Evolutionary conservation across 2,113 vertebrate species (phyloP).

Genomic region (Mustela lutreola): DNA sequence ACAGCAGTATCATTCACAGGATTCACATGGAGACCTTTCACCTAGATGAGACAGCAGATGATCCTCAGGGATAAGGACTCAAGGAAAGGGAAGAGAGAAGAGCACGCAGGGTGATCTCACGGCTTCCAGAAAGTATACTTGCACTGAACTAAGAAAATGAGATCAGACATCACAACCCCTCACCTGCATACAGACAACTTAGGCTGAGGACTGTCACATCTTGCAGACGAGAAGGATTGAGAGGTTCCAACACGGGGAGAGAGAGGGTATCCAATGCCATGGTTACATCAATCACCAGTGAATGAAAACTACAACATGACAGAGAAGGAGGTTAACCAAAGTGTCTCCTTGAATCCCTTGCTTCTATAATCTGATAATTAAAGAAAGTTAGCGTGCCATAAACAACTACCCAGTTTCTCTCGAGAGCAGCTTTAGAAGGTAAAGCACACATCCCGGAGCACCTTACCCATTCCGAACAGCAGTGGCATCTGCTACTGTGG

Average conservation of each 20-base stretch:
- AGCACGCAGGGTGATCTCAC: neutral
- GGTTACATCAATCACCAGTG: conserved; percentile 98
- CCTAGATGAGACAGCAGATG: neutral
- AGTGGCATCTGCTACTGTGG: conserved; percentile 98
- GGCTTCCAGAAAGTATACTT: neutral
- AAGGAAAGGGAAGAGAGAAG: neutral
- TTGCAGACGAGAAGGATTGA: conserved; percentile 95
- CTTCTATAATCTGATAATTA: neutral
- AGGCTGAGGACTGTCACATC: conserved; percentile 98
- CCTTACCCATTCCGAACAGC: conserved; percentile 98
- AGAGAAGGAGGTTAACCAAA: neutral
- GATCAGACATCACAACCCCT: conserved; percentile 23
- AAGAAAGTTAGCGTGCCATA: neutral
- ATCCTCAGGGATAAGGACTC: neutral
- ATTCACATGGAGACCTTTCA: neutral
- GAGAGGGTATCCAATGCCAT: conserved; percentile 99
- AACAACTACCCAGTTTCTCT: neutral
- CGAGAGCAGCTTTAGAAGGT: neutral
- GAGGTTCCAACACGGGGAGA: conserved; percentile 96
- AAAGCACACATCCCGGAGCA: neutral
- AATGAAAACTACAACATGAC: conserved; percentile 92
- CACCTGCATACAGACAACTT: conserved; percentile 99
- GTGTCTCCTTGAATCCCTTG: neutral
- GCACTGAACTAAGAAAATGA: neutral
- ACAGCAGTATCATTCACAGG: neutral